Evolutionary conservation across 35 echinoderm and acorn worm species (phyloP), one percentile per base, ranked within the genome.

Genomic region (Ptychodera flava): DNA sequence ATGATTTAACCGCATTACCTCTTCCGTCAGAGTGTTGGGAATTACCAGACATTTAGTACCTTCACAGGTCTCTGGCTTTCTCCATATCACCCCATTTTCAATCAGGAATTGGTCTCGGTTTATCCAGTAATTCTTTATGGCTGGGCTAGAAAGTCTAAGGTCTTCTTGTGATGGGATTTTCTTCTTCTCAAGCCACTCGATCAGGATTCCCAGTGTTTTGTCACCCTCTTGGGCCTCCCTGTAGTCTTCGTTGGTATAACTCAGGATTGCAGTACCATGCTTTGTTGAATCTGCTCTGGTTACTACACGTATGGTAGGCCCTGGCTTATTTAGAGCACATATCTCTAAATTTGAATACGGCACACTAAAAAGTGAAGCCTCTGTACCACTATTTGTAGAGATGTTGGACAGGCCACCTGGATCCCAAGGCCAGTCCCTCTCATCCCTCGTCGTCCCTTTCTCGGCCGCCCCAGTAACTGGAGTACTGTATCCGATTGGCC

Each of bases 81-180:
- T 53, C 16, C 35, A 87, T 12, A 91, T 16, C 6, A 86, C 77
- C n/a, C 79, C 90, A 35, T 80, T 33, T 0, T 80, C 16, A 16
- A 79, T 38, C 1, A n/a, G 77, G 30, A 45, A 86, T 31, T 86
- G 78, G 84, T 86, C 78, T 79, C 85, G 29, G 35, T 87, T 91
- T 33, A 91, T 15, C 90, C 87, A 89, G 35, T 89, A 89, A 32
- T 85, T 75, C 33, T 88, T 88, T 34, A 77, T n/a, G 1, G 16
- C 32, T 15, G 33, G 16, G 33, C 35, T 31, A 16, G 31, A 1
- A 15, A 37, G 27, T 33, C 33, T 34, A 37, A 82, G 28, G 33
- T 80, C 33, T 64, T 82, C 6, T 12, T 0, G 1, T 28, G 53
- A 33, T 82, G 83, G 35, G 1, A 52, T 29, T 29, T 90, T 81